Conservation (phyloP, 2,888 invertebrate genomes). For the Labia minor region DNA sequence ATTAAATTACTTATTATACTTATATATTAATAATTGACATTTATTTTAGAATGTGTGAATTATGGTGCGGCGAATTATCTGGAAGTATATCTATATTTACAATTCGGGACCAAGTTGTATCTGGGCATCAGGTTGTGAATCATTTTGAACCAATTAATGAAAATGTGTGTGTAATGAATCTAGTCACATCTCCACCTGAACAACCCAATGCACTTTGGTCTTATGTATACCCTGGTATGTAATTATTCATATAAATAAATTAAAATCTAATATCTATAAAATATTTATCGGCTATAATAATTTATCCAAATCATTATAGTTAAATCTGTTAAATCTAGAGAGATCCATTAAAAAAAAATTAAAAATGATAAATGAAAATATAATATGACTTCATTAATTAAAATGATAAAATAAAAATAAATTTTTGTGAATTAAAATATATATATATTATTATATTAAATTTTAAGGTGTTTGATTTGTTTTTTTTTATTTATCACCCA, state of each 20-base stretch:
- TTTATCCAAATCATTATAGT: not conserved
- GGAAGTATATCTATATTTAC: slow-evolving; percentile 70
- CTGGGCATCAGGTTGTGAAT: slow-evolving; percentile 57
- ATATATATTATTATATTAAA: too few species aligned
- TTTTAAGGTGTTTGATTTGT: too few species aligned
- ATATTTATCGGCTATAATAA: not conserved
- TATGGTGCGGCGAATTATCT: slow-evolving; percentile 82
- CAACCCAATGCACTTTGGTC: slow-evolving; percentile 51
- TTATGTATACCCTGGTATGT: slow-evolving; percentile 65
- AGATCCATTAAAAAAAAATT: too few species aligned
- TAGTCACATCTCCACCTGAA: slow-evolving; percentile 45
- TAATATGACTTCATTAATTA: too few species aligned
- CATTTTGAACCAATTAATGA: slow-evolving; percentile 49
- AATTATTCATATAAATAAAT: not conserved
- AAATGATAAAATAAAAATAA: too few species aligned
- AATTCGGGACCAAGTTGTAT: slow-evolving; percentile 57
- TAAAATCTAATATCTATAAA: not conserved
- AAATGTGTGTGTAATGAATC: slow-evolving; percentile 56
- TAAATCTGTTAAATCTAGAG: not conserved
- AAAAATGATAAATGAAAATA: too few species aligned
- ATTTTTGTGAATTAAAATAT: too few species aligned
- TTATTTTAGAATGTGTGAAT: slow-evolving; percentile 43
- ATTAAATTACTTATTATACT: too few species aligned
- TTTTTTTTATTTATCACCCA: too few species aligned
- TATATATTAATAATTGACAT: too few species aligned